These are phyloP conservation scores for Cygnus atratus DNA, from an alignment of 2,113 vertebrate species.

Conservation along the genomic window DNA sequence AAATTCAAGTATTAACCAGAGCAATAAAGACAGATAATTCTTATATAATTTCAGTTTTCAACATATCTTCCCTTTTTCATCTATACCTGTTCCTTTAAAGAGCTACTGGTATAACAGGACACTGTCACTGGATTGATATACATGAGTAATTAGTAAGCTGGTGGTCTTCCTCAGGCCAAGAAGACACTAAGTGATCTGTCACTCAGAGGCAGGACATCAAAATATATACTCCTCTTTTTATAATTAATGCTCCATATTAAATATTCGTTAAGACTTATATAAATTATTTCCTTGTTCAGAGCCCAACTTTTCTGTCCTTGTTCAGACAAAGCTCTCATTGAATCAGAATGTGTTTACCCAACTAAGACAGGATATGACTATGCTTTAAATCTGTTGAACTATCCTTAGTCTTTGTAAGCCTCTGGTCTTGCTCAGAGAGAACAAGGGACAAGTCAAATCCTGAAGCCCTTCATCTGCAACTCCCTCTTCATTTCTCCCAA, in stretches of 20 bases:
- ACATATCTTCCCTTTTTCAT: neutral
- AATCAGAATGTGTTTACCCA: conserved; percentile 5
- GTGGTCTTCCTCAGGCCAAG: neutral
- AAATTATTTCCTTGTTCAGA: conserved; percentile 46
- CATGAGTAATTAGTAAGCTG: neutral
- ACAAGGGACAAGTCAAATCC: neutral
- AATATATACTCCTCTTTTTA: neutral
- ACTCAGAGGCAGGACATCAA: conserved; percentile 1
- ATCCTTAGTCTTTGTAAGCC: neutral
- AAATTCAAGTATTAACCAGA: neutral
- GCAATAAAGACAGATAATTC: neutral
- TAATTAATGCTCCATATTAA: conserved; percentile 19
- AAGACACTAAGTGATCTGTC: neutral
- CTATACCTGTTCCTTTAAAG: neutral
- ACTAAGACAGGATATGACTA: neutral
- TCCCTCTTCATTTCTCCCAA: neutral
- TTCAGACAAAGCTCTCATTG: conserved; percentile 20
- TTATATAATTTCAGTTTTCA: neutral
- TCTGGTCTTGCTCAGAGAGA: neutral
- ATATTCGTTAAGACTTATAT: conserved; percentile 25
- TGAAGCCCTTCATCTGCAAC: neutral
- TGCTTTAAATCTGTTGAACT: neutral
- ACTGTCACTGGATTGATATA: neutral
- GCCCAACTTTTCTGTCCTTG: neutral
- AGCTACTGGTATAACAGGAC: neutral